Evolutionary conservation across 2,797 vertebrate genomes (phyloP), one percentile per base, ranked within the genome.

Genomic region (Acanthiza pusilla): DNA sequence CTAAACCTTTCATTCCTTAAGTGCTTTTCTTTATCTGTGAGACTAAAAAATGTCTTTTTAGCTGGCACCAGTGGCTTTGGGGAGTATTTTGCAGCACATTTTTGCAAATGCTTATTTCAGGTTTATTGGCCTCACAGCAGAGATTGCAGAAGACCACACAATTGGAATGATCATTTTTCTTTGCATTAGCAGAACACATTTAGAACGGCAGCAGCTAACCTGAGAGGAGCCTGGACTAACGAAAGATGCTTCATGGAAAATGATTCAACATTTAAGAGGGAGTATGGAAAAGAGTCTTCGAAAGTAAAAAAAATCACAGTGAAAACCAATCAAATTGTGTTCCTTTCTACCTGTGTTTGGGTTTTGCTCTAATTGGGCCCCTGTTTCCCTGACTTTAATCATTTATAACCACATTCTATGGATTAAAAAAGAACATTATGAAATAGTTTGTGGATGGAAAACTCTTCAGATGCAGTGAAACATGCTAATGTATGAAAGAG

Each of bases 101-200:
- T 93, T 92, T 93, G 30, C 10, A 91, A 91, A 92, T 34, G 45
- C 67, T 66, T 92, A 43, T 86, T 85, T 91, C 45, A 53, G 73
- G 50, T 91, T 94, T 94, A 93, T 81, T 91, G 78, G n/a, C 63
- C 62, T 94, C 76, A 62, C n/a, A 63, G 30, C 13, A 79, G 73
- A 85, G n/a, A 85, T 91, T 89, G 70, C 38, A 85, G 71, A 89
- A 88, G 91, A 92, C 89, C 91, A 94, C 86, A 96, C 88, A 96
- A 66, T 62, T 58, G 27, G 78, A 91, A 78, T 20, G 30, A 63
- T 75, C 66, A 58, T 80, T 95, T 92, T 88, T 93, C 95, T 94
- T 63, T 38, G 34, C 19, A 43, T 81, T 91, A 92, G 40, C 51
- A 83, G 67, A 91, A 74, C 22, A 34, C 32, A 11, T 79, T 55